phyloP scores from a whole-genome alignment of 53 echinoderm and acorn worm genomes.

The Zoroaster sp. region DNA sequence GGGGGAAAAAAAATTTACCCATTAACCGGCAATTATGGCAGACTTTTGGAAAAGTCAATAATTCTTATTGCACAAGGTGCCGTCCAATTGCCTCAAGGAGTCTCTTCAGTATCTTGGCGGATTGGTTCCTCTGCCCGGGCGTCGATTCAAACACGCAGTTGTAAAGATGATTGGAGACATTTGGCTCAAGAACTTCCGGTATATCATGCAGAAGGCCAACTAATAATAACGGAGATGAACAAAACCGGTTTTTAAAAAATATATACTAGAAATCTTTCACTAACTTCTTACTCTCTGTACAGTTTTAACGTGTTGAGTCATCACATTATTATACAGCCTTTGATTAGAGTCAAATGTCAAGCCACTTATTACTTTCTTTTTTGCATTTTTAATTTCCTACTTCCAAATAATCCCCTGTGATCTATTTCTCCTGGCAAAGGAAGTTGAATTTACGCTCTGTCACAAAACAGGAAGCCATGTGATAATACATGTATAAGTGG shows the following conservation, averaged over 20 bases:
- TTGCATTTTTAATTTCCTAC: too few species aligned
- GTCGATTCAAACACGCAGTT: slow-evolving; percentile 81
- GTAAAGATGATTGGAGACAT: slow-evolving; percentile 76
- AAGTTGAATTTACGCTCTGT: too few species aligned
- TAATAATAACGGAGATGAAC: slow-evolving; percentile 41
- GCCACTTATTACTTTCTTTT: too few species aligned
- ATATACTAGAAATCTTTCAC: background rate
- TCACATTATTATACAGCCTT: too few species aligned
- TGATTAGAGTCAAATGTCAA: too few species aligned
- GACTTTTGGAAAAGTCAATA: background rate
- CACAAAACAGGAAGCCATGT: too few species aligned
- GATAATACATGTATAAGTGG: too few species aligned
- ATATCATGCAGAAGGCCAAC: slow-evolving; percentile 83
- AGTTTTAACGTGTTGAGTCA: too few species aligned
- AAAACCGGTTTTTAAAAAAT: background rate
- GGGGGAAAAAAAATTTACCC: too few species aligned
- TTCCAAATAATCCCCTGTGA: too few species aligned
- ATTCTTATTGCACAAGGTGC: background rate
- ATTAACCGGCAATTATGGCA: too few species aligned
- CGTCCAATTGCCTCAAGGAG: slow-evolving; percentile 37
- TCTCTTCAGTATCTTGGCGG: slow-evolving; percentile 39
- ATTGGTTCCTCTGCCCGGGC: slow-evolving; percentile 42
- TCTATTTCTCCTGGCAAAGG: too few species aligned
- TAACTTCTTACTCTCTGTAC: background rate
- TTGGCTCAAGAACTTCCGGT: slow-evolving; percentile 75